Percentiles rank a stretch among this genome's conserved stretches.
Evolutionary conservation across 2,797 vertebrate genomes (phyloP).

Genomic region (Platyrinchus mystaceus): DNA sequence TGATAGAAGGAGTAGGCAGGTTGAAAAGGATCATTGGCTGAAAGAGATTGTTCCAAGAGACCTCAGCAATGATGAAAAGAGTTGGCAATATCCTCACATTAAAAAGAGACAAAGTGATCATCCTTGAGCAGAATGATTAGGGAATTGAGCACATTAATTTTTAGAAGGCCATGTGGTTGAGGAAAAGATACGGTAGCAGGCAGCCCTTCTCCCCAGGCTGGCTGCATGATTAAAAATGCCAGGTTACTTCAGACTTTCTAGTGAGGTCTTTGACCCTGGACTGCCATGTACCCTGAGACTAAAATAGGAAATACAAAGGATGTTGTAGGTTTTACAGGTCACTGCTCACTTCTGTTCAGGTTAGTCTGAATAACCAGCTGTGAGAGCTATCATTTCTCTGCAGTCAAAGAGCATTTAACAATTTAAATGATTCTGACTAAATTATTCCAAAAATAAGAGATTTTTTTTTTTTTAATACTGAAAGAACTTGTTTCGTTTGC

Average conservation of each 20-base stretch:
- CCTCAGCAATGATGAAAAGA: conserved; percentile 19
- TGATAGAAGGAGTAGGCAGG: background rate
- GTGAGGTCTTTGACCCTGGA: background rate
- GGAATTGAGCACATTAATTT: conserved; percentile 12
- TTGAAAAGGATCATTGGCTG: conserved; percentile 27
- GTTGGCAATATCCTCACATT: background rate
- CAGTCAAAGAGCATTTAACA: background rate
- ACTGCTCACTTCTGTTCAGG: conserved; percentile 12
- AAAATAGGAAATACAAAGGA: background rate
- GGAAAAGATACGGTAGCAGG: background rate
- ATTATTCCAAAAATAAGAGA: background rate
- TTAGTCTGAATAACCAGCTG: background rate
- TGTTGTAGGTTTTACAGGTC: background rate
- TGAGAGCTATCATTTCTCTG: background rate
- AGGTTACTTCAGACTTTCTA: background rate
- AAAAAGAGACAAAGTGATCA: conserved; percentile 23
- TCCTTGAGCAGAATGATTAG: background rate
- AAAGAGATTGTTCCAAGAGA: background rate
- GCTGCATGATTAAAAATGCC: background rate
- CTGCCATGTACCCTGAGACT: background rate
- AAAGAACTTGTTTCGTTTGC: background rate
- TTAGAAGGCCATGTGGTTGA: background rate
- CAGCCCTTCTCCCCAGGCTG: background rate
- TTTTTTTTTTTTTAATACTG: background rate
- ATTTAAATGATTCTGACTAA: background rate